These are phyloP conservation scores for Drosophila formosana DNA, from an alignment of 2,888 invertebrate genomes.

Conservation along the genomic window DNA sequence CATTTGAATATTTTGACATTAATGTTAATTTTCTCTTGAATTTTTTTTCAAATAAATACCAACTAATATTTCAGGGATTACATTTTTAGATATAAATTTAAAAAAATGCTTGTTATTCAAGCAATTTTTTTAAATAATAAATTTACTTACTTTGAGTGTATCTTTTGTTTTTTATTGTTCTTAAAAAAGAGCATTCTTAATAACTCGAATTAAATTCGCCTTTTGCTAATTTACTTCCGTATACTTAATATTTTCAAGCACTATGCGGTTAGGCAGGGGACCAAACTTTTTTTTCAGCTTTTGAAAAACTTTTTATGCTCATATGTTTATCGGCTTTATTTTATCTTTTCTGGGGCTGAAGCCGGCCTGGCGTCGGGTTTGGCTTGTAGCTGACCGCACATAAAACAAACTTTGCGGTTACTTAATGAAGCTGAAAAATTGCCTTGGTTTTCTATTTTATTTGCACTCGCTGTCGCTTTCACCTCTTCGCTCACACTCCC, in stretches of 20 bases:
- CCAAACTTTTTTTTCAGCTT: slow-evolving; percentile 31
- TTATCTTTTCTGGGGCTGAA: slow-evolving; percentile 27
- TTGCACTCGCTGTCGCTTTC: slow-evolving; percentile 48
- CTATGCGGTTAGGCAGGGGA: neutral
- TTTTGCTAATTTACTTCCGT: slow-evolving; percentile 43
- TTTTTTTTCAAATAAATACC: no score
- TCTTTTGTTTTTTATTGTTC: neutral
- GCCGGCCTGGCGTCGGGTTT: slow-evolving; percentile 14
- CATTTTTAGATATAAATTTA: no score
- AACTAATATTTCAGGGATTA: no score
- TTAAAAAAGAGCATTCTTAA: neutral
- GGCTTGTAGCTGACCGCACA: slow-evolving; percentile 62
- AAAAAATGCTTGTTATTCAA: no score
- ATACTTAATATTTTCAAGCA: slow-evolving; percentile 32
- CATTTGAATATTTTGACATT: no score
- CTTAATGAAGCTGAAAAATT: slow-evolving; percentile 79
- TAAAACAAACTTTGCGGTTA: slow-evolving; percentile 77
- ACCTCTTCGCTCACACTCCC: slow-evolving; percentile 20
- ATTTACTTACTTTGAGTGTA: no score
- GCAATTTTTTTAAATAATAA: no score
- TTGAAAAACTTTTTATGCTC: slow-evolving; percentile 45
- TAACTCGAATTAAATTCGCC: slow-evolving; percentile 11
- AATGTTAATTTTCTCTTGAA: no score
- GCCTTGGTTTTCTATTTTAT: slow-evolving; percentile 71
- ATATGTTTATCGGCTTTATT: slow-evolving; percentile 54